Percentiles rank a stretch among this genome's conserved stretches.
These are phyloP conservation scores for Daktulosphaira vitifoliae DNA, from an alignment of 1,140 invertebrate species.

Conservation along the genomic window DNA sequence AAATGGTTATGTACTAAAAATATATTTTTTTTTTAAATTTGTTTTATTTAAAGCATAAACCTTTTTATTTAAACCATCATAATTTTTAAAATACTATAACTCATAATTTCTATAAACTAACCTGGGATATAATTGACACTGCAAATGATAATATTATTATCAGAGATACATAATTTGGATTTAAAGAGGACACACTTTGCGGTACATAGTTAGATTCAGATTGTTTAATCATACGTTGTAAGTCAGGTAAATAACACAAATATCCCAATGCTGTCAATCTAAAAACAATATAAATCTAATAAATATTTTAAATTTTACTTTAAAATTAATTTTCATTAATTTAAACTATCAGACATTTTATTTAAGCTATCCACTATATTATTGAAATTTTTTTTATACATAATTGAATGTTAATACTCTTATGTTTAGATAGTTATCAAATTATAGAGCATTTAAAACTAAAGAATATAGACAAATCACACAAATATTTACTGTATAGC, in stretches of 20 bases:
- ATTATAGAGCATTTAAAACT: too few relatives aligned
- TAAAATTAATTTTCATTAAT: too few relatives aligned
- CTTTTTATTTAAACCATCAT: too few relatives aligned
- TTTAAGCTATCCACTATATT: not conserved
- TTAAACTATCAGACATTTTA: too few relatives aligned
- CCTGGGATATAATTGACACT: conserved; percentile 63
- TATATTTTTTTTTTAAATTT: too few relatives aligned
- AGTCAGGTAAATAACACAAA: conserved; percentile 70
- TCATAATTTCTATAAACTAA: conserved; percentile 43
- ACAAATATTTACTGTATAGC: too few relatives aligned
- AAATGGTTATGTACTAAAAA: too few relatives aligned
- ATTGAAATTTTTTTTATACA: not conserved
- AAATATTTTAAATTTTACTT: not conserved
- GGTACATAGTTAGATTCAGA: conserved; percentile 62
- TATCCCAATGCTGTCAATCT: conserved; percentile 74
- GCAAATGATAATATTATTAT: conserved; percentile 62
- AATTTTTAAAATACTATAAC: too few relatives aligned
- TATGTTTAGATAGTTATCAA: too few relatives aligned
- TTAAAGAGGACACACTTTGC: conserved; percentile 58
- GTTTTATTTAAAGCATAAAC: too few relatives aligned
- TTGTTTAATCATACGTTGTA: conserved; percentile 60
- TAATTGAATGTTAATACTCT: not conserved
- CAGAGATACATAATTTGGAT: conserved; percentile 58
- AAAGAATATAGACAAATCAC: too few relatives aligned
- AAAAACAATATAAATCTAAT: conserved; percentile 37